Evolutionary conservation across 2,797 vertebrate species (phyloP), one percentile per base, ranked within the genome.

Genomic region (Oceanodroma leucorhoa): DNA sequence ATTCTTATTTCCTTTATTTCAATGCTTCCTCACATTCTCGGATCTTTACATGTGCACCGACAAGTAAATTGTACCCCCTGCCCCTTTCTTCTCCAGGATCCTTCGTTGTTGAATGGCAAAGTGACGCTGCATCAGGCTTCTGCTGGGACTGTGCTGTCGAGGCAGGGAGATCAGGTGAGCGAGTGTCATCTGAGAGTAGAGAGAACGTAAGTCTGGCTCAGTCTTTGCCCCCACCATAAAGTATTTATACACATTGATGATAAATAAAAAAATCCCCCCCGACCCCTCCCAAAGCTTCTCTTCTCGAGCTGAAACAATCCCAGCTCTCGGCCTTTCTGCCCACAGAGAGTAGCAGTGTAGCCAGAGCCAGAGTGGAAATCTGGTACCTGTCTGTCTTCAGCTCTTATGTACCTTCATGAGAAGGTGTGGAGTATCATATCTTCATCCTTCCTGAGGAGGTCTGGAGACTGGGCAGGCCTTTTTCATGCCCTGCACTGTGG

Each of bases 101-200:
- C 98, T 43, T 97, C 81, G 0, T 87, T 99, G 84, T 53, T 99
- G 94, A 98, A 99, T 5, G 99, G 98, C 41, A 98, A 98, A 87
- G 99, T 99, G 94, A 98, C 97, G 0, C 97, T 99, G 78, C 98
- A 99, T 12, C 99, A 99, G 14, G 99, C 99, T 40, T 99, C 99
- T 73, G 98, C 98, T 8, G 99, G 99, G 67, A 98, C 98, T 3
- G 95, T 99, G 60, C 98, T 99, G 29, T 99, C 98, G 1, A 98
- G 97, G 73, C 99, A 99, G 87, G 99, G 99, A 58, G 99, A 99
- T 92, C 99, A 99, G 99, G 99, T 99, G 77, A 98, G 98, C n/a
- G 57, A 57, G n/a, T 30, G 1, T 34, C 71, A 2, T 6, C 51
- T 19, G 34, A 20, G 54, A 64, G 29, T 2, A 24, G 14, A 36